phyloP scores from a whole-genome alignment of 2,797 vertebrate species.

The Premnoplex brunnescens region DNA sequence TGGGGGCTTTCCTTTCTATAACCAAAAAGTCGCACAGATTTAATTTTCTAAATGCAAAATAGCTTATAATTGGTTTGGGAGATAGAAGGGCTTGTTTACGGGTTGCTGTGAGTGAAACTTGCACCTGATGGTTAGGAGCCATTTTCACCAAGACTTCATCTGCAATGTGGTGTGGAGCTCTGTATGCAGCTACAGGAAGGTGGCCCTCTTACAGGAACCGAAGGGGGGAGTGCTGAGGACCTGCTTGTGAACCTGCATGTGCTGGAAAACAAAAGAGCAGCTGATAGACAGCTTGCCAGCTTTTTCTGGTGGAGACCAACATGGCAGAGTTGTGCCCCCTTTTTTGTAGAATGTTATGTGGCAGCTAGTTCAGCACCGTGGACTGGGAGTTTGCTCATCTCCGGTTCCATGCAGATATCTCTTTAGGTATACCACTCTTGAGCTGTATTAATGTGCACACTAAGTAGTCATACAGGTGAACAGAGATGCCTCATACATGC shows the following conservation, averaged over 20 bases:
- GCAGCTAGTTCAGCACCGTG: neutral
- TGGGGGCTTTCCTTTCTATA: neutral
- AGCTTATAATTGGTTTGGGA: neutral
- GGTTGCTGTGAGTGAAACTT: neutral
- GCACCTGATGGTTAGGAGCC: slow-evolving; percentile 26
- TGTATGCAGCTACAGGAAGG: neutral
- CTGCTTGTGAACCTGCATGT: neutral
- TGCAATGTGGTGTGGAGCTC: neutral
- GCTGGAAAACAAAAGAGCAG: neutral
- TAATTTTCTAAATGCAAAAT: neutral
- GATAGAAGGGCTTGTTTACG: neutral
- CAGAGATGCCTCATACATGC: neutral
- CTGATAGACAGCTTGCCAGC: neutral
- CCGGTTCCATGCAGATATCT: neutral
- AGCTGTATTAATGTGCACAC: neutral
- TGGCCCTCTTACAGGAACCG: neutral
- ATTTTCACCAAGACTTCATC: slow-evolving; percentile 14
- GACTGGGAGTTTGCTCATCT: neutral
- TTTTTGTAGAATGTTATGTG: neutral
- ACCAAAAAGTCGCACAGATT: neutral
- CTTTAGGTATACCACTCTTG: neutral
- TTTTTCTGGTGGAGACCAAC: neutral
- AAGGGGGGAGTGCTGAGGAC: neutral
- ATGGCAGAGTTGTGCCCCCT: neutral
- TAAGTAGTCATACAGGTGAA: neutral